These are phyloP conservation scores for Ptychadena robeensis DNA, from an alignment of 2,797 vertebrate genomes.

Conservation along the genomic window DNA sequence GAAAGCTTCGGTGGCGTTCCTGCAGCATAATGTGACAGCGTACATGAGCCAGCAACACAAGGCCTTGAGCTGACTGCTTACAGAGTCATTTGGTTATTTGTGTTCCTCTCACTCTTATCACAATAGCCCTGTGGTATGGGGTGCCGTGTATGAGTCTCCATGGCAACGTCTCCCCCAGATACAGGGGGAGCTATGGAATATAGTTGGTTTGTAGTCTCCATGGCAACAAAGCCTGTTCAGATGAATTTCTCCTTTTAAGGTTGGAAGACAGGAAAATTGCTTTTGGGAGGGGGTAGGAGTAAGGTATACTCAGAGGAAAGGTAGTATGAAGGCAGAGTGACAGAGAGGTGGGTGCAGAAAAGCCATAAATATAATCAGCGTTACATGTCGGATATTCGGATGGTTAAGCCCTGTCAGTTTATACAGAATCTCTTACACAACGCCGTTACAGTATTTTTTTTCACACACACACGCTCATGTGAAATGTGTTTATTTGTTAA, in stretches of 20 bases:
- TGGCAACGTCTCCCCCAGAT: constrained; percentile 60
- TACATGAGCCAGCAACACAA: not conserved
- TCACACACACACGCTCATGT: constrained; percentile 9
- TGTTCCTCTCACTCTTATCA: constrained; percentile 49
- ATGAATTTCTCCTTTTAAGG: constrained; percentile 62
- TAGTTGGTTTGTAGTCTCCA: constrained; percentile 56
- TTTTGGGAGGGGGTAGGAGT: constrained; percentile 40
- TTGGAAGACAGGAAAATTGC: constrained; percentile 38
- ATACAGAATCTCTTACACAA: not conserved
- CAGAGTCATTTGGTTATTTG: constrained; percentile 59
- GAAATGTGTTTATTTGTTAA: constrained; percentile 43
- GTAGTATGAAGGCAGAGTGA: constrained; percentile 27
- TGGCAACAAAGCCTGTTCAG: constrained; percentile 54
- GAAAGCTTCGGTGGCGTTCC: not conserved
- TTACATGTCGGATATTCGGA: not conserved
- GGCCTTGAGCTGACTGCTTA: constrained; percentile 47
- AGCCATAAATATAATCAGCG: constrained; percentile 7
- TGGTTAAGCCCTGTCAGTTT: not conserved
- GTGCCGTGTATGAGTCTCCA: constrained; percentile 53
- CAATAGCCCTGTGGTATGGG: constrained; percentile 58
- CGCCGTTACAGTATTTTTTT: not conserved
- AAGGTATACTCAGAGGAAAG: constrained; percentile 42
- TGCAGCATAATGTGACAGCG: not conserved
- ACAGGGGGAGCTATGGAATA: constrained; percentile 51
- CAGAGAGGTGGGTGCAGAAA: constrained; percentile 6